Evolutionary conservation across 2,113 vertebrate species (phyloP).

Genomic region (Arenaria interpres): DNA sequence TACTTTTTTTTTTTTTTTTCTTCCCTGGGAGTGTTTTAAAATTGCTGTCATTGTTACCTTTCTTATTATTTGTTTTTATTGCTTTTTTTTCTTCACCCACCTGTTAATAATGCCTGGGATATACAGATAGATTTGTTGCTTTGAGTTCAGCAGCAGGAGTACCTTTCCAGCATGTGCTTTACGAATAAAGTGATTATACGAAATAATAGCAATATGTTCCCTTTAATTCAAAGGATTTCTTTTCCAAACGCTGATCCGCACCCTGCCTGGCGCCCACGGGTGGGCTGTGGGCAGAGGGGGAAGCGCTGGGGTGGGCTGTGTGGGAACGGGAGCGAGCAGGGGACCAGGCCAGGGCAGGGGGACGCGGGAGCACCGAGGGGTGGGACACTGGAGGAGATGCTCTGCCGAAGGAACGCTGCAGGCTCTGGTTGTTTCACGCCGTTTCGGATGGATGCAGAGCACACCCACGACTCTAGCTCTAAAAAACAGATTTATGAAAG

Average conservation of each 20-base stretch:
- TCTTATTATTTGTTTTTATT: slow-evolving; percentile 54
- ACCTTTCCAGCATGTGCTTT: slow-evolving; percentile 42
- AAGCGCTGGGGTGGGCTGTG: accelerated
- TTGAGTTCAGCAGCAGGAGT: slow-evolving; percentile 27
- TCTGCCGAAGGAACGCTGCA: background rate
- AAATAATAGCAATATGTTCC: slow-evolving; percentile 38
- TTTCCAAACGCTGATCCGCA: background rate
- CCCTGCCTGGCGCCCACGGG: background rate
- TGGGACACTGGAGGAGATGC: background rate
- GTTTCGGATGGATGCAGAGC: background rate
- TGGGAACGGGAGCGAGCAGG: background rate
- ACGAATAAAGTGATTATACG: slow-evolving; percentile 17
- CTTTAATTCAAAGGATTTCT: slow-evolving; percentile 12
- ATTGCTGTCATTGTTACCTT: slow-evolving; percentile 16
- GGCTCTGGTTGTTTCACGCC: background rate
- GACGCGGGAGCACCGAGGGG: background rate
- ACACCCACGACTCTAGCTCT: background rate
- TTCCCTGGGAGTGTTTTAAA: background rate
- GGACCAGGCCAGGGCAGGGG: background rate
- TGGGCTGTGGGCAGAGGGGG: background rate
- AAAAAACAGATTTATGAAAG: background rate
- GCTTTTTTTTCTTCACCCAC: slow-evolving; percentile 16
- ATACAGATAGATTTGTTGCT: slow-evolving; percentile 17
- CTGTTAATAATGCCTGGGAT: background rate
- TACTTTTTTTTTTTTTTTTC: background rate